Percentiles rank a stretch among this genome's conserved stretches.
These are phyloP conservation scores for Philereme vetulata DNA, from an alignment of 2,888 invertebrate genomes.

Conservation along the genomic window DNA sequence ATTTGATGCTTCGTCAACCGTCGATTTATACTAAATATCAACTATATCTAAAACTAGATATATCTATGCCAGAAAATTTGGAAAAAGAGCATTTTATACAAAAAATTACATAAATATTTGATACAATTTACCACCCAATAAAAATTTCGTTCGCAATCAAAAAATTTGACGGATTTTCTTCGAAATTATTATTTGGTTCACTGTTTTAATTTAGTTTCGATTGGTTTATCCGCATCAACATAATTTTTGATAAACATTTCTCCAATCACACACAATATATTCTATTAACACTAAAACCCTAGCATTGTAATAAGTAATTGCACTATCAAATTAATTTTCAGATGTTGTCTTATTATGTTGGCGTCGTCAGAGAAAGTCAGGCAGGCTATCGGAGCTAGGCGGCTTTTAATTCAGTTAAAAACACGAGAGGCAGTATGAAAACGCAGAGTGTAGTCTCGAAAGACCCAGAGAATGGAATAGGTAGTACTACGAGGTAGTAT, in stretches of 20 bases:
- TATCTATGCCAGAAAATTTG: not conserved
- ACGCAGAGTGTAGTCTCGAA: conserved; percentile 17
- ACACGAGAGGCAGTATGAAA: conserved; percentile 20
- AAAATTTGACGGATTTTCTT: not conserved
- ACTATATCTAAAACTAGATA: not conserved
- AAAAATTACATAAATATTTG: not conserved
- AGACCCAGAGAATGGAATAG: conserved; percentile 21
- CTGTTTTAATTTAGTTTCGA: not conserved
- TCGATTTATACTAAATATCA: not conserved
- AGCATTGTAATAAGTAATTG: conserved; percentile 48
- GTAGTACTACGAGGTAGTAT: conserved; percentile 1
- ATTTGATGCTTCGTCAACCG: conserved; percentile 9
- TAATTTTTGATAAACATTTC: conserved; percentile 4
- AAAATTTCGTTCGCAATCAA: not conserved
- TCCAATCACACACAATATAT: not conserved
- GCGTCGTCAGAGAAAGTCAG: conserved; percentile 57
- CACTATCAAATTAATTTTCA: conserved; percentile 66
- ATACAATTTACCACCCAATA: not conserved
- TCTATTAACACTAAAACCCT: conserved; percentile 15
- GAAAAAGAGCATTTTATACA: conserved; percentile 4
- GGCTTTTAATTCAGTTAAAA: conserved; percentile 48
- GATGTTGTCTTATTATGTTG: conserved; percentile 61
- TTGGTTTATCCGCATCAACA: not conserved
- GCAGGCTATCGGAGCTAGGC: conserved; percentile 46
- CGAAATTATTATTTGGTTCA: not conserved